Evolutionary conservation across 2,888 invertebrate species (phyloP), one percentile per base, ranked within the genome.

Genomic region (Macrosiphum euphorbiae): DNA sequence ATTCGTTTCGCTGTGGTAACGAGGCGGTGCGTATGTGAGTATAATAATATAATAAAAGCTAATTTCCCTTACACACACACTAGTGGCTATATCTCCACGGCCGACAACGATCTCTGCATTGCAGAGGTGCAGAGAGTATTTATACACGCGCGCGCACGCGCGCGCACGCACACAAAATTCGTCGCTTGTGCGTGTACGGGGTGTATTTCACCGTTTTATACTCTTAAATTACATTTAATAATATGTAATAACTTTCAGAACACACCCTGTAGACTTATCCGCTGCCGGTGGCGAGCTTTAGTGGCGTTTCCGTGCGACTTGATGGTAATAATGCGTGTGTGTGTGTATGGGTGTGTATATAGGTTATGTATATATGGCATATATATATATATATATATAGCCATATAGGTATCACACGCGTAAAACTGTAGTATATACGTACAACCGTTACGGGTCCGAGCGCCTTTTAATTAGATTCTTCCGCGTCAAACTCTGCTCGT

Each of bases 391-490:
- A n/a, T 67, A 67, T 35, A 20, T 35, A 35, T 35, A 20, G 20
- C 7, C 20, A 8, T 35, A 78, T 78, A 35, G 3, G 13, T 35
- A 78, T 20, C 0, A 24, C 55, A 35, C 58, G 67, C 20, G 35
- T 35, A 78, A 78, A 78, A 35, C 35, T 35, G 78, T 10, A 35
- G 78, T 89, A 89, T n/a, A n/a, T 41, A 20, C 20, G 44, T 90
- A 11, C 47, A 24, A 50, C 50, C 90, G 90, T 90, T 90, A 52
- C 84, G 84, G 41, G 61, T 89, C 89, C 89, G 47, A 52, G 28
- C 26, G 41, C 84, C 52, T 91, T 91, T 91, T 91, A 91, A 91
- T 91, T 91, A 84, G 84, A 91, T 91, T 91, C 91, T 84, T 52
- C 35, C 78, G 52, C 78, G 78, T 78, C 78, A 78, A 20, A 90